Percentiles rank a stretch among this genome's conserved stretches.
These are phyloP conservation scores for Oncorhynchus masou DNA, from an alignment of 2,113 vertebrate species.

Conservation along the genomic window DNA sequence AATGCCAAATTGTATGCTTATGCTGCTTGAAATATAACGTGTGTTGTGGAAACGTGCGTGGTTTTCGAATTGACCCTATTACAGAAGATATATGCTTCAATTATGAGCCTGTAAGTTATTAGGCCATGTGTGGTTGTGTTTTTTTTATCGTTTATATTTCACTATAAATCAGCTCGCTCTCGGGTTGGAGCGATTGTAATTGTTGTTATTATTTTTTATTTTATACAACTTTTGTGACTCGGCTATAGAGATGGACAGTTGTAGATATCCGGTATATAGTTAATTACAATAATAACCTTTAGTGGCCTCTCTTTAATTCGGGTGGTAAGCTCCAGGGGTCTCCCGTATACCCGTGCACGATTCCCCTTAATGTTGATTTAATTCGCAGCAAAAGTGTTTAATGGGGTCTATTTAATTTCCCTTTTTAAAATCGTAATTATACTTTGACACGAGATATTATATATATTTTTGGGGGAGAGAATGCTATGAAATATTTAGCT, in stretches of 20 bases:
- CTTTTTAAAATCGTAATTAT: background rate
- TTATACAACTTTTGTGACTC: background rate
- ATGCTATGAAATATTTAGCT: background rate
- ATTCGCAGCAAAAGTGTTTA: background rate
- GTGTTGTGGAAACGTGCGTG: background rate
- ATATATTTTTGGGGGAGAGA: background rate
- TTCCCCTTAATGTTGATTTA: slow-evolving; percentile 68
- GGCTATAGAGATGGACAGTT: background rate
- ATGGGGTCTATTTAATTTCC: background rate
- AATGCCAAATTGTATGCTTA: background rate
- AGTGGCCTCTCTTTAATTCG: slow-evolving; percentile 78
- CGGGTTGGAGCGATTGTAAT: background rate
- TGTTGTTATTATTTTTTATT: background rate
- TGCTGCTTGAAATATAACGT: background rate
- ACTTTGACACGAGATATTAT: background rate
- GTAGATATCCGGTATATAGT: background rate
- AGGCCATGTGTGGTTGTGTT: too few species aligned
- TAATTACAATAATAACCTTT: background rate
- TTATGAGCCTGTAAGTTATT: too few species aligned
- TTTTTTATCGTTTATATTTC: background rate
- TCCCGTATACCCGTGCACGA: slow-evolving; percentile 68
- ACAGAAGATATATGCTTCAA: too few species aligned
- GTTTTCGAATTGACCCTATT: background rate
- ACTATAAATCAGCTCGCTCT: background rate
- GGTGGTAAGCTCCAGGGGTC: slow-evolving; percentile 82